Percentiles rank a stretch among this genome's conserved stretches.
Evolutionary conservation across 1,140 invertebrate species (phyloP).

Genomic region (Harlomillsia oculata): DNA sequence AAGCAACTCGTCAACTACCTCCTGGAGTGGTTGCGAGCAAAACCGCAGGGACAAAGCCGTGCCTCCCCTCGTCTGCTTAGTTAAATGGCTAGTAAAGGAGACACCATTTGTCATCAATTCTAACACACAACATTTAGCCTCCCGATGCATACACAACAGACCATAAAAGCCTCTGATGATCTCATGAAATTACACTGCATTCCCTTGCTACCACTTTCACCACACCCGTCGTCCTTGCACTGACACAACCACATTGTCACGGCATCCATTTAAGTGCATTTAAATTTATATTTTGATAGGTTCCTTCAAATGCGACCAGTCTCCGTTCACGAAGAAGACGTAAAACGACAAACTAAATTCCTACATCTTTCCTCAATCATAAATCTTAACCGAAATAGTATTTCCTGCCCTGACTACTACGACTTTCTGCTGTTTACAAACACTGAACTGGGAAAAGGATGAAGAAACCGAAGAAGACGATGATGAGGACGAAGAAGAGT

Average conservation of each 20-base stretch:
- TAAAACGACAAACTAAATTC: not conserved
- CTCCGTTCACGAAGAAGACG: not conserved
- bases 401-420: too few species aligned
- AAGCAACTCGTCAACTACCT: slow-evolving; percentile 35
- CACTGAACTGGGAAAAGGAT: too few species aligned
- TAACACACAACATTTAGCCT: slow-evolving; percentile 36
- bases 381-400: too few species aligned
- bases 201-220: not conserved
- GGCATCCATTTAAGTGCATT: too few species aligned
- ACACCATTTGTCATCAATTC: slow-evolving; percentile 37
- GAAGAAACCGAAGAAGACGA: too few species aligned
- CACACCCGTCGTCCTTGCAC: not conserved
- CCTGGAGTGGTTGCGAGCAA: slow-evolving; percentile 34
- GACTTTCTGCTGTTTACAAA: too few species aligned
- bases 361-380: not conserved
- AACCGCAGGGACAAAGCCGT: slow-evolving; percentile 34
- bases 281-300: not conserved
- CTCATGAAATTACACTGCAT: slow-evolving; percentile 33
- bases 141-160: slow-evolving; percentile 37
- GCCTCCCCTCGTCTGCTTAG: slow-evolving; percentile 35
- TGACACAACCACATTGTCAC: not conserved
- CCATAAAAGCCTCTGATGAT: slow-evolving; percentile 37
- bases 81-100: slow-evolving; percentile 38
- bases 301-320: not conserved
- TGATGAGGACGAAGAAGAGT: too few species aligned